Percentiles rank a stretch among this genome's conserved stretches.
phyloP scores from a whole-genome alignment of 2,888 invertebrate species.

The Eucriotettix oculatus region DNA sequence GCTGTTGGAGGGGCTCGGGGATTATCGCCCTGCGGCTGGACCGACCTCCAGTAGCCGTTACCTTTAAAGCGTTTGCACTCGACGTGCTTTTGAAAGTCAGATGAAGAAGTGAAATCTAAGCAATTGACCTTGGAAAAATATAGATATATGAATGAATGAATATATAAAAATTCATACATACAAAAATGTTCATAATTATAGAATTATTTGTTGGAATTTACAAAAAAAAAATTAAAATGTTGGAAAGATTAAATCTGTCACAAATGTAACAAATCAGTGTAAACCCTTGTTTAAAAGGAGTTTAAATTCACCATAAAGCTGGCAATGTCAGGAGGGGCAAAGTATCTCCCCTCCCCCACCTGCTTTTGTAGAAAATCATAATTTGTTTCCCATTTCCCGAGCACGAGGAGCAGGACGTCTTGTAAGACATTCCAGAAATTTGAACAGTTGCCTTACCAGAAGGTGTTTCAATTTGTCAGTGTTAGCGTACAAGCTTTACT shows the following conservation, averaged over 20 bases:
- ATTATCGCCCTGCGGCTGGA: too few species aligned
- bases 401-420: slow-evolving; percentile 2
- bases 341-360: not conserved
- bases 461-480: slow-evolving; percentile 8
- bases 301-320: not conserved
- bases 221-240: slow-evolving; percentile 9
- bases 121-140: too few species aligned
- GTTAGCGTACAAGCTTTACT: not conserved
- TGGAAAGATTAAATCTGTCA: slow-evolving; percentile 10
- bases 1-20: not conserved
- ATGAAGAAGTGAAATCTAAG: too few species aligned
- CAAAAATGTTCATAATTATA: slow-evolving; percentile 14
- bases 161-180: slow-evolving; percentile 6
- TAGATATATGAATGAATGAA: slow-evolving; percentile 10
- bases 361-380: not conserved
- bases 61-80: not conserved
- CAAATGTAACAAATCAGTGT: slow-evolving; percentile 8
- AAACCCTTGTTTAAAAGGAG: not conserved
- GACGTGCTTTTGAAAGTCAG: too few species aligned
- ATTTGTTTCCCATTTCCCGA: not conserved
- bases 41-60: not conserved
- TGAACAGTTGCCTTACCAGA: slow-evolving; percentile 14
- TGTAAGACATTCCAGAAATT: slow-evolving; percentile 13
- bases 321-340: not conserved
- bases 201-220: slow-evolving; percentile 13